phyloP scores from a whole-genome alignment of 2,888 invertebrate genomes.

The Melolontha melolontha region DNA sequence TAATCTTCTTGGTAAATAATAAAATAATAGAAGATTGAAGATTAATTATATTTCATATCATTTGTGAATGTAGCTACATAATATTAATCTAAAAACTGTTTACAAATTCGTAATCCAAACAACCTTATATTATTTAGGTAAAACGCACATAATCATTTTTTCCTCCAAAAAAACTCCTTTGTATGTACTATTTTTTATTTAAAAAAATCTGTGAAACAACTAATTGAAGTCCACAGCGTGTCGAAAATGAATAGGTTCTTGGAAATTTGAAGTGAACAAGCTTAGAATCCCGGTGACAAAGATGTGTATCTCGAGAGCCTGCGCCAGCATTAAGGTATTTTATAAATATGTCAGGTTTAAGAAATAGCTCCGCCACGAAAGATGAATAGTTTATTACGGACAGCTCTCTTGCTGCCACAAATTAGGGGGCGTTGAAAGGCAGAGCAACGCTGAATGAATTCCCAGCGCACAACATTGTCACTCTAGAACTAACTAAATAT shows the following conservation, averaged over 20 bases:
- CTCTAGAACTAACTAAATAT: constrained; percentile 17
- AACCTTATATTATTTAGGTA: no score
- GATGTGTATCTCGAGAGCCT: constrained; percentile 36
- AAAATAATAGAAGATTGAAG: no score
- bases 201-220: no score
- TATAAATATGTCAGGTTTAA: constrained; percentile 45
- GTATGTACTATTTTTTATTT: no score
- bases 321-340: constrained; percentile 43
- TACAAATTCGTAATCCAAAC: no score
- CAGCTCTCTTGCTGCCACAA: constrained; percentile 39
- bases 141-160: no score
- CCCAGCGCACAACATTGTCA: constrained; percentile 17
- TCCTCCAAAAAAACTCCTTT: no score
- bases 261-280: constrained; percentile 27
- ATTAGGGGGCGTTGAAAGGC: constrained; percentile 43
- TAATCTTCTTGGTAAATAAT: no score
- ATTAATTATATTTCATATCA: no score
- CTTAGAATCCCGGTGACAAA: constrained; percentile 34
- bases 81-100: no score
- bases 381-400: constrained; percentile 42
- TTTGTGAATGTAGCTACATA: no score
- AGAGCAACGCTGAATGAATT: constrained; percentile 27
- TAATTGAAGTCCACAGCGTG: constrained; percentile 9
- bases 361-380: constrained; percentile 37
- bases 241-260: constrained; percentile 24